Evolutionary conservation across 2,797 vertebrate genomes (phyloP), one percentile per base, ranked within the genome.

Genomic region (Poecile montanus): DNA sequence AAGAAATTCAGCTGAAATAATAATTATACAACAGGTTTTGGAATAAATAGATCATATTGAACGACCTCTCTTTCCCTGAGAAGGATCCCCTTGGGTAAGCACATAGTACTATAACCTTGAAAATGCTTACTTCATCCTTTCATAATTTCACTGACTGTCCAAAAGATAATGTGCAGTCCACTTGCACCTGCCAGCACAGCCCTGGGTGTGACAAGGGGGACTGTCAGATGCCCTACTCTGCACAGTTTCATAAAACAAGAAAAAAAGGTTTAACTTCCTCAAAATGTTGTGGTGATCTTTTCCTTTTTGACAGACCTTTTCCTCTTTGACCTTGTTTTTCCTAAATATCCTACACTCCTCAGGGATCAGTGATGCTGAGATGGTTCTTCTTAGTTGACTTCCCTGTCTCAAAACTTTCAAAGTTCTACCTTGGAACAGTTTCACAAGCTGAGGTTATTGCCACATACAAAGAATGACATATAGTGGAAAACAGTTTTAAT

Each of bases 401-500:
- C 74, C 19, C n/a, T 45, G 48, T 51, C 40, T 81, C 42, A 54
- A 77, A 83, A 18, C 1, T 86, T 90, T 67, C 47, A 42, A 83
- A 82, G 17, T n/a, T 65, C 17, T 75, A 10, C 21, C 27, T 25
- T 83, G 60, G 78, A 90, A 86, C 27, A 63, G 16, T 68, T 87
- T 78, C 47, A 61, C 0, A 20, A 80, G 21, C 34, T 63, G 47
- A 71, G 20, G 65, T 93, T 36, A 40, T 58, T 66, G 54, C 27
- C 56, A 71, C 34, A 81, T 79, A 50, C 14, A 83, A 71, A 63
- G n/a, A 44, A 83, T 53, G 16, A 86, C 40, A 77, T 72, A 20
- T 30, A 62, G 42, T 63, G 48, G 44, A 91, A 92, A 94, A 68
- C 1, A 70, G 17, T 83, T 95, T 95, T 88, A 95, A 95, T 90